Evolutionary conservation across 2,113 vertebrate genomes (phyloP).

Genomic region (Ptilorrhoa leucosticta): DNA sequence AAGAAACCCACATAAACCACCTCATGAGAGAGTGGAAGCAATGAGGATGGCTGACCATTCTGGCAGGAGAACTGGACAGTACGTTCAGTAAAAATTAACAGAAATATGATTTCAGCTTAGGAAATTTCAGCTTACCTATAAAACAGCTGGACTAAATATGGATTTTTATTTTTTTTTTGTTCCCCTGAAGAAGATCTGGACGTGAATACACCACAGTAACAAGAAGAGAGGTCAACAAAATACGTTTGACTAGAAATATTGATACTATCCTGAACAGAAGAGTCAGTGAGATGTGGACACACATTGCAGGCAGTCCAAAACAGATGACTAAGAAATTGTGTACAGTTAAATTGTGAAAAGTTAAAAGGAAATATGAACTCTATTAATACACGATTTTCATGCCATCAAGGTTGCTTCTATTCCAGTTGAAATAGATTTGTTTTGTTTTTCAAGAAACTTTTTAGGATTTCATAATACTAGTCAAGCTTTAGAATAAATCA

Average conservation of each 20-base stretch:
- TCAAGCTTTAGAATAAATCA: not conserved
- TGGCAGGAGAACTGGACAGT: not conserved
- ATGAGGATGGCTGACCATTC: not conserved
- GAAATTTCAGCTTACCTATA: not conserved
- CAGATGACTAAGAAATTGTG: not conserved
- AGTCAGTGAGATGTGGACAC: not conserved
- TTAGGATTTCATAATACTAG: not conserved
- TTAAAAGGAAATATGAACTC: not conserved
- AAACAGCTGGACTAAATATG: not conserved
- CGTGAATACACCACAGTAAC: not conserved
- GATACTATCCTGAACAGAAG: not conserved
- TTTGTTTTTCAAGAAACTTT: not conserved
- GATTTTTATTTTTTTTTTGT: not conserved
- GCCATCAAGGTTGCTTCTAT: not conserved
- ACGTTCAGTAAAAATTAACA: not conserved
- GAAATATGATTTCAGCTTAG: not conserved
- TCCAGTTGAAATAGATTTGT: not conserved
- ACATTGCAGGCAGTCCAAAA: fast-evolving
- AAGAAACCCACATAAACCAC: not conserved
- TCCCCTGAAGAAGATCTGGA: not conserved
- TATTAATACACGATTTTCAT: not conserved
- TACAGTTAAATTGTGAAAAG: too few species aligned
- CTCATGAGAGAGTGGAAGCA: not conserved
- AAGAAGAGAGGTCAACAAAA: not conserved
- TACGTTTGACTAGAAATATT: not conserved